phyloP scores from a whole-genome alignment of 2,888 invertebrate species.

The Dicyrtomina minuta region DNA sequence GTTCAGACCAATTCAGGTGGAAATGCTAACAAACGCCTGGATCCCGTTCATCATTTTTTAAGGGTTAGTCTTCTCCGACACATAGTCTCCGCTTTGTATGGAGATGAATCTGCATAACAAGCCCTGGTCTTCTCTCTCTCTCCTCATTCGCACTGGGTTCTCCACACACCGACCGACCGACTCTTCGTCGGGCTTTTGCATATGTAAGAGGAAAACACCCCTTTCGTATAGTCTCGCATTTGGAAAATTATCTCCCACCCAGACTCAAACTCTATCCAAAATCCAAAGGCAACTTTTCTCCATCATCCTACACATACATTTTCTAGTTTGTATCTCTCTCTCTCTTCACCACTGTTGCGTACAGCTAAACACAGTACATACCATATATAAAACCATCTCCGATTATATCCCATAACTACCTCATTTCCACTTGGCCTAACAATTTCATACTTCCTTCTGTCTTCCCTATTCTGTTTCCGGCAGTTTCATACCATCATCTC shows the following conservation, averaged over 20 bases:
- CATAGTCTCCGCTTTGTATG: slow-evolving; percentile 26
- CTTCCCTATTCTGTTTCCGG: slow-evolving; percentile 28
- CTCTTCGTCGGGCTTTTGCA: slow-evolving; percentile 36
- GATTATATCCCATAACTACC: slow-evolving; percentile 32
- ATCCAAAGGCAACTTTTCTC: slow-evolving; percentile 31
- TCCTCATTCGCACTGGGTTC: slow-evolving; percentile 22
- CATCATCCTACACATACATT: not conserved
- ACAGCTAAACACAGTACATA: not conserved
- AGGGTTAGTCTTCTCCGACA: slow-evolving; percentile 37
- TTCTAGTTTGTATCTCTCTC: not conserved
- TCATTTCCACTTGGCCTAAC: slow-evolving; percentile 41
- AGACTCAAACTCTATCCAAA: slow-evolving; percentile 38
- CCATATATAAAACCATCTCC: slow-evolving; percentile 15
- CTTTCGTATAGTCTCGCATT: slow-evolving; percentile 35
- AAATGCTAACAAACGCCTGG: slow-evolving; percentile 51
- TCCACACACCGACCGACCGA: slow-evolving; percentile 27
- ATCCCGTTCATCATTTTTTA: slow-evolving; percentile 49
- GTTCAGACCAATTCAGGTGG: slow-evolving; percentile 52
- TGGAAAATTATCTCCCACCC: slow-evolving; percentile 40
- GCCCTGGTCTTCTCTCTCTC: slow-evolving; percentile 22
- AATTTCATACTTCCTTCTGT: slow-evolving; percentile 37
- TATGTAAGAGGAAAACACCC: slow-evolving; percentile 37
- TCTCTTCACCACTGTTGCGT: slow-evolving; percentile 14
- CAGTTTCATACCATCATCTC: slow-evolving; percentile 22
- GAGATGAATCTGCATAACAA: slow-evolving; percentile 45